phyloP scores from a whole-genome alignment of 2,113 vertebrate genomes.

The Aphyosemion australe region DNA sequence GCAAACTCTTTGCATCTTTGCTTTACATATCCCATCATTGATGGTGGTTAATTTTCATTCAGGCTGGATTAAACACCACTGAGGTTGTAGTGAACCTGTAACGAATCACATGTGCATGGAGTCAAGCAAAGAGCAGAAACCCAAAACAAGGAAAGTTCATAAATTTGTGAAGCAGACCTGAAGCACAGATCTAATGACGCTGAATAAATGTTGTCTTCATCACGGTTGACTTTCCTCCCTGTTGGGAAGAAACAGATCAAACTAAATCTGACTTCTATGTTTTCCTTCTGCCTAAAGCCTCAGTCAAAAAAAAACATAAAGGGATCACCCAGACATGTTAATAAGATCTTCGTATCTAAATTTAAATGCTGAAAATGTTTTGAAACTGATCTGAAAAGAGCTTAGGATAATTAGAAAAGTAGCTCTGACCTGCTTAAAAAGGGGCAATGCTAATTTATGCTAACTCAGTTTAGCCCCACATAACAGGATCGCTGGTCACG shows the following conservation, averaged over 20 bases:
- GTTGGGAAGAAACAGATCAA: neutral
- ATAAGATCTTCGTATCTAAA: slow-evolving; percentile 1
- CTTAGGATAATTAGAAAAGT: slow-evolving; percentile 40
- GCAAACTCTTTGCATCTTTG: no score
- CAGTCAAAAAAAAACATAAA: slow-evolving; percentile 9
- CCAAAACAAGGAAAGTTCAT: slow-evolving; percentile 16
- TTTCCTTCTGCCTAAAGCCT: slow-evolving; percentile 5
- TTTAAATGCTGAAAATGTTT: no score
- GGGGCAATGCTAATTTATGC: slow-evolving; percentile 56
- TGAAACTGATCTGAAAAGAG: slow-evolving; percentile 26
- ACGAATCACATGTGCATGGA: no score
- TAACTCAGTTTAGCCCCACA: slow-evolving; percentile 63
- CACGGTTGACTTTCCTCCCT: slow-evolving; percentile 49
- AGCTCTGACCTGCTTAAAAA: slow-evolving; percentile 29
- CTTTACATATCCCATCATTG: no score
- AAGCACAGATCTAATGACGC: slow-evolving; percentile 60
- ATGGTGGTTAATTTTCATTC: no score
- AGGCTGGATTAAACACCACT: neutral
- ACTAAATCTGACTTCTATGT: neutral
- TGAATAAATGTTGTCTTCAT: slow-evolving; percentile 47
- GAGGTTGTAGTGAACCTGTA: no score
- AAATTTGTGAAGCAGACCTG: slow-evolving; percentile 59
- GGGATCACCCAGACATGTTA: slow-evolving; percentile 23
- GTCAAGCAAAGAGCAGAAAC: no score
- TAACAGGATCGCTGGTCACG: slow-evolving; percentile 54